phyloP scores from a whole-genome alignment of 2,888 invertebrate genomes.

The Andrena hattorfiana region DNA sequence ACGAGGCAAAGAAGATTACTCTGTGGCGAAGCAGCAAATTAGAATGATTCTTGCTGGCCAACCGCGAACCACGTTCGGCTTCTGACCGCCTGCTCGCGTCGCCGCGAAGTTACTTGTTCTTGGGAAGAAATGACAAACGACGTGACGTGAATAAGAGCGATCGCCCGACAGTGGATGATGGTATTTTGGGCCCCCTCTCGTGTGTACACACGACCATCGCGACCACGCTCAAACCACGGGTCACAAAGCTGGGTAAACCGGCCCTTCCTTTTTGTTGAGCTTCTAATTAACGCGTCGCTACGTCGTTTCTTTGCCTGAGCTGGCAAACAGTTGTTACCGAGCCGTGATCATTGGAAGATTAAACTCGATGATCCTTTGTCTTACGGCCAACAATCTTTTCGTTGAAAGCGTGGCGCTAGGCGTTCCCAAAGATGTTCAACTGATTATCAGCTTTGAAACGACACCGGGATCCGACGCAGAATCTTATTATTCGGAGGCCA shows the following conservation, averaged over 20 bases:
- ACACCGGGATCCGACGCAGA: neutral
- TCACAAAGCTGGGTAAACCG: slow-evolving; percentile 45
- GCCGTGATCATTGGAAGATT: slow-evolving; percentile 53
- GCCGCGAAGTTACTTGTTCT: slow-evolving; percentile 55
- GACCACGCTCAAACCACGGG: slow-evolving; percentile 35
- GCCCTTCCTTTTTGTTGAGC: slow-evolving; percentile 51
- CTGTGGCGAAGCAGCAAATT: slow-evolving; percentile 60
- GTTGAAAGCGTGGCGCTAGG: slow-evolving; percentile 22
- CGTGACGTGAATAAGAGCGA: slow-evolving; percentile 70
- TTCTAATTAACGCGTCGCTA: slow-evolving; percentile 66
- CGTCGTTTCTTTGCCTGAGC: slow-evolving; percentile 31
- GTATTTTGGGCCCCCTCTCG: slow-evolving; percentile 66
- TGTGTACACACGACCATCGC: slow-evolving; percentile 54
- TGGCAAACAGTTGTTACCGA: slow-evolving; percentile 49
- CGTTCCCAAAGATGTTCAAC: neutral
- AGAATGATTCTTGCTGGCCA: slow-evolving; percentile 62
- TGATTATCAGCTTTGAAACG: slow-evolving; percentile 6
- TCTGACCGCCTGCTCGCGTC: slow-evolving; percentile 29
- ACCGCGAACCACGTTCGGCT: slow-evolving; percentile 32
- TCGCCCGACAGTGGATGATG: slow-evolving; percentile 56
- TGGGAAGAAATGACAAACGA: slow-evolving; percentile 72
- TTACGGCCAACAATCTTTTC: slow-evolving; percentile 44
- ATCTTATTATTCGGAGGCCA: too few relatives aligned
- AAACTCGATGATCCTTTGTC: slow-evolving; percentile 57
- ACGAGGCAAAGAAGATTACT: slow-evolving; percentile 54